Evolutionary conservation across 1,140 invertebrate species (phyloP), one percentile per base, ranked within the genome.

Genomic region (Vanessa tameamea): DNA sequence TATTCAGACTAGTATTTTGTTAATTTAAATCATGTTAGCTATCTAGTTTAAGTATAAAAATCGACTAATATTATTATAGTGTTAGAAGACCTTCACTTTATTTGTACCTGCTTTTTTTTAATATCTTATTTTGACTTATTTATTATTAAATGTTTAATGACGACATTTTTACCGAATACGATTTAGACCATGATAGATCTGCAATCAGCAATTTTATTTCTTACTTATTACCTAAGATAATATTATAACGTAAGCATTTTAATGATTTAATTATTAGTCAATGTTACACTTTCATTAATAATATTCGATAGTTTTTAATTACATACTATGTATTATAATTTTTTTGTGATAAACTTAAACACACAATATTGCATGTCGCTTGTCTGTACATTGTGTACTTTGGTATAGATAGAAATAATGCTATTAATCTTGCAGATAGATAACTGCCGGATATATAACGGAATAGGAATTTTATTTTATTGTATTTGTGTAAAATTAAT

Each of bases 61-160:
- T 57, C 16, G 26, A 26, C 57, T 61, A 37, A 15, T 31, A 37
- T 13, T 61, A 6, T 6, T 43, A 61, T 31, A 15, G 14, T 16
- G 2, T 15, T 26, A 26, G 55, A 15, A 37, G 13, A 37, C 20
- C 37, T 57, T 61, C 6, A 37, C 6, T 9, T 16, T 37, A 31
- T 31, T 61, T 37, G 57, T 61, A 61, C 31, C 57, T 61, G 57
- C 26, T 15, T 61, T 37, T 43, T 37, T 31, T 61, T 7, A 59
- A 15, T 15, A 59, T 15, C 0, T 5, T 31, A 16, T 3, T 23
- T 23, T 23, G 16, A 11, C 20, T 9, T 23, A 37, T 61, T 31
- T 31, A 61, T 61, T 13, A 59, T 55, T 55, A 23, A 11, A 57
- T 3, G 13, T 23, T 57, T 57, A 9, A 57, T 23, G 3, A 55